Evolutionary conservation across 2,888 invertebrate species (phyloP), one percentile per base, ranked within the genome.

Genomic region (Tenthredo distinguenda): DNA sequence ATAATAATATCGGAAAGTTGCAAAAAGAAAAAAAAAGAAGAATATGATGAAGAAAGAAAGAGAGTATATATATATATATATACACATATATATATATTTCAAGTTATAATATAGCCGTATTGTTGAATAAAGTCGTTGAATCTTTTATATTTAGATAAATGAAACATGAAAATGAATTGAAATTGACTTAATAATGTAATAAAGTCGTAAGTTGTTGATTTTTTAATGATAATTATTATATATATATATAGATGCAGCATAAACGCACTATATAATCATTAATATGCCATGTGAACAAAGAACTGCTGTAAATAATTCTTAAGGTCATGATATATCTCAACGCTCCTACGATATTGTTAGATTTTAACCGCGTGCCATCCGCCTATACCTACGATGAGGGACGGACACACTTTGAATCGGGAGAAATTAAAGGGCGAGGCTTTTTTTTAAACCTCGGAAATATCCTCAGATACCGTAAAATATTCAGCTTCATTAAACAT

Each of bases 291-390:
- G 15, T 68, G 72, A 77, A 77, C 31, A 68, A 83, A 47, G 85
- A 87, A 86, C 88, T 86, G 88, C 87, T 91, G 89, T 91, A 90
- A 74, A 91, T 91, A 91, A 88, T 90, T 87, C 77, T 87, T 87
- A 55, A 85, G 84, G 34, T n/a, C 81, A 88, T 87, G 74, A 84
- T 85, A 62, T 79, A 62, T 62, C 9, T 21, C 62, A 62, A 62
- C 62, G 62, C 21, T 62, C 3, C 12, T 62, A 62, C 12, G 26
- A 26, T 62, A 55, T 79, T n/a, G 34, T n/a, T 18, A 12, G 58
- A 79, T 77, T 55, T 26, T 40, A 21, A 62, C 9, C 2, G 12
- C 55, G 55, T 55, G 55, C 55, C 62, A 62, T 62, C 12, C 62
- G 62, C 62, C 62, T 62, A 21, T 21, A 62, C 10, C 43, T 43